Conservation (phyloP, 23 tunicate species). For the Phallusia fumigata region DNA sequence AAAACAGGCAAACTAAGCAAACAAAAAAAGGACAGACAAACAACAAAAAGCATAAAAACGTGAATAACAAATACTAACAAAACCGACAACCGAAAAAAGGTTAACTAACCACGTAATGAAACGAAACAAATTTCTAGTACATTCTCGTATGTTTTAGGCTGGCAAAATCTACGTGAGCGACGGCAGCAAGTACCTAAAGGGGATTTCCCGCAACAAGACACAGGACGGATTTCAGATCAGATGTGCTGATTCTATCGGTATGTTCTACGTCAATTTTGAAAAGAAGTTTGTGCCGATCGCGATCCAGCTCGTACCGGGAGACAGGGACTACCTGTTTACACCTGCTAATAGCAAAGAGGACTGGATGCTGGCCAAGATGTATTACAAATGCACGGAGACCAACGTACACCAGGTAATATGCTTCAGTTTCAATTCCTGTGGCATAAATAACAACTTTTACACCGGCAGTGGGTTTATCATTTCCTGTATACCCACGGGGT, state of each 20-base stretch:
- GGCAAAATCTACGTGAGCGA: slow-evolving; percentile 67
- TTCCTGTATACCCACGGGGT: slow-evolving; percentile 35
- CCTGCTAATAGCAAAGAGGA: slow-evolving; percentile 26
- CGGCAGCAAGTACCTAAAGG: slow-evolving; percentile 10
- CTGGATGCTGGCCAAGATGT: slow-evolving; percentile 58
- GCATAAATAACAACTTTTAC: too few species aligned
- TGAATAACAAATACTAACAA: too few species aligned
- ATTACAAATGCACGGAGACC: slow-evolving; percentile 16
- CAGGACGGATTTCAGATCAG: background rate
- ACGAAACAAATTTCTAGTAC: too few species aligned
- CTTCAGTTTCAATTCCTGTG: too few species aligned
- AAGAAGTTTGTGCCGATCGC: slow-evolving; percentile 49
- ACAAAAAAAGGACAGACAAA: too few species aligned
- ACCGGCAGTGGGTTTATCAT: slow-evolving; percentile 42
- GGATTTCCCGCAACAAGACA: slow-evolving; percentile 14
- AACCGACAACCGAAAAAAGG: too few species aligned
- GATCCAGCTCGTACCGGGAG: slow-evolving; percentile 40
- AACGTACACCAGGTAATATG: background rate
- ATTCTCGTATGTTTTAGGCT: slow-evolving; percentile 14
- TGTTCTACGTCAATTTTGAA: slow-evolving; percentile 17
- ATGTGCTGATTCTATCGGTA: slow-evolving; percentile 28
- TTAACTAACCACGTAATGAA: too few species aligned
- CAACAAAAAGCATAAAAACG: too few species aligned
- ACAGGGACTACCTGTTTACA: slow-evolving; percentile 20
- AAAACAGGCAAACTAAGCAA: too few species aligned